These are phyloP conservation scores for Pachypeltis micranthus DNA, from an alignment of 1,140 invertebrate genomes.

Conservation along the genomic window DNA sequence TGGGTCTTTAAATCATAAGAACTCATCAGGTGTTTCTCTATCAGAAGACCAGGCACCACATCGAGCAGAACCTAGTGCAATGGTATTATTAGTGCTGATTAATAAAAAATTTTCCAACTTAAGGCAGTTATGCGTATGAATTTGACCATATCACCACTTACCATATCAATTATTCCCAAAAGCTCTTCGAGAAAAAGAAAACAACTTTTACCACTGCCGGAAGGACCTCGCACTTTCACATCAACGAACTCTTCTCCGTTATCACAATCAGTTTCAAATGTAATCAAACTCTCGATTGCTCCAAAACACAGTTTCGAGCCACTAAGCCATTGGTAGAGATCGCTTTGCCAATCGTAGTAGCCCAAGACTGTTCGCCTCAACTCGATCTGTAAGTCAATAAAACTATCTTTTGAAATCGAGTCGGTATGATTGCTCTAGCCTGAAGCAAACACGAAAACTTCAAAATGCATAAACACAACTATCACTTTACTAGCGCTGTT, in stretches of 20 bases:
- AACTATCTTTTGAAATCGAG: too few relatives aligned
- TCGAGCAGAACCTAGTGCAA: constrained; percentile 45
- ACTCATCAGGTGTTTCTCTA: constrained; percentile 54
- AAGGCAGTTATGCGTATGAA: too few relatives aligned
- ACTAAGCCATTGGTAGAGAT: constrained; percentile 68
- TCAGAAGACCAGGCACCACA: constrained; percentile 52
- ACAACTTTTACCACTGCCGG: constrained; percentile 42
- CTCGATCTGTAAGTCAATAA: constrained; percentile 48
- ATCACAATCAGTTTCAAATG: constrained; percentile 51
- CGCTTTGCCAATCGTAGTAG: constrained; percentile 46
- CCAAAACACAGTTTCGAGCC: constrained; percentile 66
- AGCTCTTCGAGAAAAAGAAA: constrained; percentile 69
- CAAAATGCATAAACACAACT: too few relatives aligned
- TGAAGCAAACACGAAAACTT: too few relatives aligned
- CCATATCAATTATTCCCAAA: constrained; percentile 53
- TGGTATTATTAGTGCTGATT: too few relatives aligned
- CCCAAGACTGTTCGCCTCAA: constrained; percentile 44
- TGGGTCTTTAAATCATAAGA: constrained; percentile 45
- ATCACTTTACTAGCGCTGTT: too few relatives aligned
- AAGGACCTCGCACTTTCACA: constrained; percentile 60
- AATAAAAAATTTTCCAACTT: too few relatives aligned
- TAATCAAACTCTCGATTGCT: constrained; percentile 57
- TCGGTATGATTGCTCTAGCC: too few relatives aligned
- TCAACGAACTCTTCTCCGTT: constrained; percentile 46
- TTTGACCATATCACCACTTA: constrained; percentile 26